A percentile compares a stretch with the other conserved stretches of the same genome.
phyloP scores from a whole-genome alignment of 2,113 vertebrate species.

The Galeopterus variegatus region DNA sequence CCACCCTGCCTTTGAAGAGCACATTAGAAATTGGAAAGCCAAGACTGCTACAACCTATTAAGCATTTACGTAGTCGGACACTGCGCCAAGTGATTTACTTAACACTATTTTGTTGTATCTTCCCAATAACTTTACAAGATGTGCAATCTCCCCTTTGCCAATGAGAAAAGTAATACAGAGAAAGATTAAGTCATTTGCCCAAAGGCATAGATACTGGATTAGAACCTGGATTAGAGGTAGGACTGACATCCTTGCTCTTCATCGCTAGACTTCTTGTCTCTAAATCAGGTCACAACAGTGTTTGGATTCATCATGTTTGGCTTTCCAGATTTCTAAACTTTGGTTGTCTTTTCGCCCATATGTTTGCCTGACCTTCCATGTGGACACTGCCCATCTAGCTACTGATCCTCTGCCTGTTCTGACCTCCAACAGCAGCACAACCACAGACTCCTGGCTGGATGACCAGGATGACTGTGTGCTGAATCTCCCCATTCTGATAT shows the following conservation, averaged over 20 bases:
- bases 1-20: background rate
- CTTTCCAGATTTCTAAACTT: slow-evolving; percentile 39
- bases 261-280: background rate
- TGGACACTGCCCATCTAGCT: background rate
- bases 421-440: background rate
- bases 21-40: background rate
- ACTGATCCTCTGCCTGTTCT: background rate
- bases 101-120: background rate
- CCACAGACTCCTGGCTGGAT: background rate
- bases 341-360: background rate
- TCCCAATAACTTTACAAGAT: background rate
- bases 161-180: background rate
- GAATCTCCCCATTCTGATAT: background rate
- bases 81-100: background rate
- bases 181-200: slow-evolving; percentile 8
- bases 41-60: background rate
- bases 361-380: background rate
- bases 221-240: background rate
- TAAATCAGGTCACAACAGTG: background rate
- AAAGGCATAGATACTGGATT: background rate
- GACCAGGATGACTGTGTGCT: background rate
- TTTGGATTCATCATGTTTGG: background rate
- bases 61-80: background rate
- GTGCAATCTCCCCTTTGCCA: background rate
- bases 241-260: background rate